Evolutionary conservation across 2,888 invertebrate species (phyloP).

Genomic region (Holacanthella duospinosa): DNA sequence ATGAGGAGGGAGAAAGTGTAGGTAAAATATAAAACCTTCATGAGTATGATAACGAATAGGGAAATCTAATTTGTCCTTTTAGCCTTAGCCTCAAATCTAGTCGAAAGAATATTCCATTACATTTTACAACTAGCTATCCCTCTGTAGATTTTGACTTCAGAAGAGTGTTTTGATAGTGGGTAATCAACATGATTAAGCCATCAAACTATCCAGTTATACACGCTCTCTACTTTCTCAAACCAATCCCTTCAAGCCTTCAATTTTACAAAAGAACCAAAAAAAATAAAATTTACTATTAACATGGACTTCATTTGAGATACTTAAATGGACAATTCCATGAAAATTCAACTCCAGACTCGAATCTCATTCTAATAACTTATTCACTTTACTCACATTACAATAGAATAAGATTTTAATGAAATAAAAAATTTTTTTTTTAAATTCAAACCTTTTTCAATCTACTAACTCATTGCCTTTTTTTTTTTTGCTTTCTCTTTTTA

Average conservation of each 20-base stretch:
- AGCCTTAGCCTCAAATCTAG: not conserved
- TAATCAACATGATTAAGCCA: slow-evolving; percentile 31
- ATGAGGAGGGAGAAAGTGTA: slow-evolving; percentile 11
- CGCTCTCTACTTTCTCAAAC: too few species aligned
- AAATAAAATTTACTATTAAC: not conserved
- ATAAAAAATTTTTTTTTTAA: not conserved
- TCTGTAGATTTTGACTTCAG: too few species aligned
- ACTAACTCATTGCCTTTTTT: not conserved
- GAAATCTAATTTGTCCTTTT: slow-evolving; percentile 22
- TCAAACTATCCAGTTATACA: slow-evolving; percentile 16
- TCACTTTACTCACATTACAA: not conserved
- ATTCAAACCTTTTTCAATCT: not conserved
- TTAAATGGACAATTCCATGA: not conserved
- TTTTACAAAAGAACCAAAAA: not conserved
- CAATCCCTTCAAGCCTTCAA: not conserved
- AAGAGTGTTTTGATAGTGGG: slow-evolving; percentile 24
- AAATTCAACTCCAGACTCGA: not conserved
- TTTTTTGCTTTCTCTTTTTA: too few species aligned
- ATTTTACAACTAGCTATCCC: too few species aligned
- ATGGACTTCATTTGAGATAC: not conserved
- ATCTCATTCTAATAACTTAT: not conserved
- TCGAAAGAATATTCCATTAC: slow-evolving; percentile 2
- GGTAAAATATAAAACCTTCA: slow-evolving; percentile 15
- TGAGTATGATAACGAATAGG: slow-evolving; percentile 14
- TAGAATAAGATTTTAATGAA: not conserved